These are phyloP conservation scores for Synanthedon andrenaeformis DNA, from an alignment of 2,888 invertebrate species.

Conservation along the genomic window DNA sequence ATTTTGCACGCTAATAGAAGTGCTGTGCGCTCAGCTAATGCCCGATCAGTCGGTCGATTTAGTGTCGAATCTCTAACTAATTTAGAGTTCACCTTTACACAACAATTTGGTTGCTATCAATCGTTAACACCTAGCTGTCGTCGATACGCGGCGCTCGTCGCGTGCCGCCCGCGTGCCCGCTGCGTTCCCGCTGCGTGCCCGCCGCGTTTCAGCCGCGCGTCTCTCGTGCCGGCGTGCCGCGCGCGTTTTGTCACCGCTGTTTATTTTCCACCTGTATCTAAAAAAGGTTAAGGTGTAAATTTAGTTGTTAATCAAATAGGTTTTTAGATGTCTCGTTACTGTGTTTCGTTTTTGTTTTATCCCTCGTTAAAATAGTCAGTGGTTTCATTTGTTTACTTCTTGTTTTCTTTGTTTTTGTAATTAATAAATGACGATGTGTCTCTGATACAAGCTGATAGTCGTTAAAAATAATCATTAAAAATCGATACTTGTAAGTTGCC, in stretches of 20 bases:
- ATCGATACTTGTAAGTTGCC: too few species aligned
- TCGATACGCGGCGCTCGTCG: conserved; percentile 18
- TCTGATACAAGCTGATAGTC: too few species aligned
- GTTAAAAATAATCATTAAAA: too few species aligned
- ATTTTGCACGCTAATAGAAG: too few species aligned
- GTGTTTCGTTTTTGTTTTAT: too few species aligned
- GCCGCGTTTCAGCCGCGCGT: conserved; percentile 14
- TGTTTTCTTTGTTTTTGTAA: too few species aligned
- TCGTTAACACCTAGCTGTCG: conserved; percentile 41
- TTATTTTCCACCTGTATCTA: conserved; percentile 12
- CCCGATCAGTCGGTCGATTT: neutral
- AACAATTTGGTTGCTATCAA: conserved; percentile 48
- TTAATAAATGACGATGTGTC: too few species aligned
- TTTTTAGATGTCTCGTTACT: too few species aligned
- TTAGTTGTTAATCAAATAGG: neutral
- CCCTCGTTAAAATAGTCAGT: too few species aligned
- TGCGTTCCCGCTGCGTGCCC: conserved; percentile 14
- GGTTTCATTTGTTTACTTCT: too few species aligned
- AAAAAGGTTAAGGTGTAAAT: neutral
- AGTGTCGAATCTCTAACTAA: neutral
- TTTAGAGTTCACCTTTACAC: conserved; percentile 39
- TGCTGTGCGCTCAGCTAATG: too few species aligned
- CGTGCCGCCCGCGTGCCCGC: conserved; percentile 8
- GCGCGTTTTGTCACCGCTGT: conserved; percentile 7
- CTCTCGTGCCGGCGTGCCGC: conserved; percentile 5